Conservation (phyloP, 2,888 invertebrate species). For the Torymus auratus region DNA sequence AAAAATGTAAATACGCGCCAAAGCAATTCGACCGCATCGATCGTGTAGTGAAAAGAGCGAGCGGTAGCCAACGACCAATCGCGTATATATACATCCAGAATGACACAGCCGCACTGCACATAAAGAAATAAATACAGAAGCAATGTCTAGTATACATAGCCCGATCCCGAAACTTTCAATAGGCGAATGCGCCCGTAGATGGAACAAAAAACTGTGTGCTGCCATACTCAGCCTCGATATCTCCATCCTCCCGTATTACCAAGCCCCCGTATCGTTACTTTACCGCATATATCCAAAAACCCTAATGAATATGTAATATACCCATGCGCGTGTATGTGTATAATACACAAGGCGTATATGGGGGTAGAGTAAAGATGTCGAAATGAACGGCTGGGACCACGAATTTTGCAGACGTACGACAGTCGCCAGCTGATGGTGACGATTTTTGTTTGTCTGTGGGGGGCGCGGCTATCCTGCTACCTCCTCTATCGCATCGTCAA, state of each 20-base stretch:
- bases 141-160: not conserved
- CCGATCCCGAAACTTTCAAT: conserved; percentile 48
- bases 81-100: too few species aligned
- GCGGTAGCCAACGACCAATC: not conserved
- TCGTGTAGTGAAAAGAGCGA: not conserved
- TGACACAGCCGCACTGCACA: too few species aligned
- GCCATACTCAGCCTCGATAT: conserved; percentile 1
- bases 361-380: not conserved
- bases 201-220: conserved; percentile 42
- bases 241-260: too few species aligned
- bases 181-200: conserved; percentile 55
- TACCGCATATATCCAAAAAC: too few species aligned
- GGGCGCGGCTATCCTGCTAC: conserved; percentile 89
- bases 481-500: conserved; percentile 93
- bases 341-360: too few species aligned
- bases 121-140: too few species aligned
- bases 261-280: too few species aligned
- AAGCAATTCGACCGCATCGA: conserved; percentile 16
- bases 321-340: too few species aligned
- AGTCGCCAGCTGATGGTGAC: conserved; percentile 95
- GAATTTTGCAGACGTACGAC: conserved; percentile 83
- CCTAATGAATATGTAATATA: too few species aligned
- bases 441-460: conserved; percentile 92
- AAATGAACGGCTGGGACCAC: not conserved
- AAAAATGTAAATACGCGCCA: not conserved